A percentile compares a stretch with the other conserved stretches of the same genome.
These are phyloP conservation scores for Syndactyla subalaris DNA, from an alignment of 2,797 vertebrate species.

Conservation along the genomic window DNA sequence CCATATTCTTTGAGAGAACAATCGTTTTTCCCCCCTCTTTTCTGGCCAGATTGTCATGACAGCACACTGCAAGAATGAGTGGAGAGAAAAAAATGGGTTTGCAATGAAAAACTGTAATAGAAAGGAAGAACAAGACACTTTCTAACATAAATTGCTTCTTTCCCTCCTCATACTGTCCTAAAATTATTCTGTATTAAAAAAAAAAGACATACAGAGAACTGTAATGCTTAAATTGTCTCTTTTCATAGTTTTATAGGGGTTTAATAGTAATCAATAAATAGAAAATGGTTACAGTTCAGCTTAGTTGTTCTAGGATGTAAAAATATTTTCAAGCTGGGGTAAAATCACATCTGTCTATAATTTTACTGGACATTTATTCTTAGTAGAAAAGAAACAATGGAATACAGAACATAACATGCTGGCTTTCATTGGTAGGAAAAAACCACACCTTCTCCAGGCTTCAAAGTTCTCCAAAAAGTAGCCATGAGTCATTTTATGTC, in stretches of 20 bases:
- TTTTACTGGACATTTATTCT: constrained; percentile 44
- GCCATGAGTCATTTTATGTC: neutral
- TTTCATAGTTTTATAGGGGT: neutral
- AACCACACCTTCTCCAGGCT: neutral
- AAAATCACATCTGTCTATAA: constrained; percentile 42
- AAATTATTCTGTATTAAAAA: neutral
- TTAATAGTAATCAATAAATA: constrained; percentile 11
- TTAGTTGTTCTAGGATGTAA: constrained; percentile 36
- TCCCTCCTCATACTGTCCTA: neutral
- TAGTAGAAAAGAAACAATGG: neutral
- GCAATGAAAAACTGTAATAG: neutral
- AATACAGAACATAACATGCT: neutral
- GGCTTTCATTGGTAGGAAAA: neutral
- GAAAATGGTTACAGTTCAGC: constrained; percentile 43
- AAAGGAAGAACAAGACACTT: constrained; percentile 12
- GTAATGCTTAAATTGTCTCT: neutral
- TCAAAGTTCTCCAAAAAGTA: neutral
- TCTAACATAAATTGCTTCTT: constrained; percentile 22
- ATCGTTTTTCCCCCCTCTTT: neutral
- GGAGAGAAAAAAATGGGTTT: neutral
- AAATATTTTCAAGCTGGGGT: constrained; percentile 52
- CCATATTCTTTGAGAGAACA: constrained; percentile 10
- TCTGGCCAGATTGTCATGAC: constrained; percentile 19
- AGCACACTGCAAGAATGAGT: neutral
- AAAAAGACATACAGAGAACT: neutral